These are phyloP conservation scores for Thomomys bottae DNA, from an alignment of 2,113 vertebrate species.

Conservation along the genomic window DNA sequence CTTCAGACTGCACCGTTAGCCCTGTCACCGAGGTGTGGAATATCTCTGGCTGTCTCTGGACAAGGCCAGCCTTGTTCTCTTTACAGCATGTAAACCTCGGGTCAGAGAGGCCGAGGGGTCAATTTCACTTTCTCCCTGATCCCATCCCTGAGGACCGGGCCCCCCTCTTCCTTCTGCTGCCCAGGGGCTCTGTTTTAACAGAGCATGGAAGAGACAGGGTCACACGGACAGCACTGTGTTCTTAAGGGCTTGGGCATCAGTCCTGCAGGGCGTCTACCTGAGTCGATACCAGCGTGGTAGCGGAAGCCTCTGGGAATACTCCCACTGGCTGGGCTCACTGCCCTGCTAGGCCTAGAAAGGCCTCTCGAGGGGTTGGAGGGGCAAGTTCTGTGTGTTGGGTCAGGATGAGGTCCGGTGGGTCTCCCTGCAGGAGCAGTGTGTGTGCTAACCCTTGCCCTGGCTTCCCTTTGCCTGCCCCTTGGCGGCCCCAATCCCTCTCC, in stretches of 20 bases:
- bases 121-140: too few relatives aligned
- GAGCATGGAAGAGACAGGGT: neutral
- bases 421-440: neutral
- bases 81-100: fast-evolving
- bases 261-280: neutral
- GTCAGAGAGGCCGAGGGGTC: neutral
- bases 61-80: neutral
- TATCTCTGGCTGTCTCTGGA: neutral
- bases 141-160: too few relatives aligned
- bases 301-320: neutral
- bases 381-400: neutral
- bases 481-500: neutral
- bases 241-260: fast-evolving
- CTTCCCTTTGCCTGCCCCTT: neutral
- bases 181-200: neutral
- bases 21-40: fast-evolving
- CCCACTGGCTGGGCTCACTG: neutral
- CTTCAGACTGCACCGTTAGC: neutral
- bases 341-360: neutral
- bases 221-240: neutral
- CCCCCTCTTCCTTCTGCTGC: too few relatives aligned
- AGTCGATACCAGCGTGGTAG: neutral
- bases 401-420: neutral
- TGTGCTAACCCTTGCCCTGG: neutral
- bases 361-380: neutral